phyloP scores from a whole-genome alignment of 2,888 invertebrate genomes.

The Pheosia tremula region DNA sequence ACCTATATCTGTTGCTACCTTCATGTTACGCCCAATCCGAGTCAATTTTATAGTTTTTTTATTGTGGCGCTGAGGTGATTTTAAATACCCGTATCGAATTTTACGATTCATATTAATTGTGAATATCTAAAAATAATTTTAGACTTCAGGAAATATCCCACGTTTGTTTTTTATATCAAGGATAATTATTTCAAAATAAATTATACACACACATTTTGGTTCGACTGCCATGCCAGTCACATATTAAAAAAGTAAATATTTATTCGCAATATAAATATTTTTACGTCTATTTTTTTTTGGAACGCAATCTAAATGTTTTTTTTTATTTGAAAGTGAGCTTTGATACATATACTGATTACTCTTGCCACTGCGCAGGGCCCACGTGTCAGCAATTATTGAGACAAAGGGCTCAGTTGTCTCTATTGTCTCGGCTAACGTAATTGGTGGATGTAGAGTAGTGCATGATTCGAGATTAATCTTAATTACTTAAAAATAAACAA shows the following conservation, averaged over 20 bases:
- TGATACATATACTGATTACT: not conserved
- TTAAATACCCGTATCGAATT: slow-evolving; percentile 35
- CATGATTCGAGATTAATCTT: slow-evolving; percentile 7
- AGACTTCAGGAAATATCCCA: not conserved
- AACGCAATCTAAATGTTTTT: not conserved
- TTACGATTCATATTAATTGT: slow-evolving; percentile 31
- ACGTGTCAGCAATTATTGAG: slow-evolving; percentile 66
- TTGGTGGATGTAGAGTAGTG: slow-evolving; percentile 19
- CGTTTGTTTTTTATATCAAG: not conserved
- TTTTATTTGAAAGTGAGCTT: not conserved
- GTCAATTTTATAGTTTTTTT: slow-evolving; percentile 40
- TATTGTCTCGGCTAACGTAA: slow-evolving; percentile 30
- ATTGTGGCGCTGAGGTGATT: slow-evolving; percentile 30
- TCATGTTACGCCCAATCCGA: slow-evolving; percentile 18
- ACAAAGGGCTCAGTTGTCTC: slow-evolving; percentile 51
- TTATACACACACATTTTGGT: too few species aligned
- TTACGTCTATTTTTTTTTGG: too few species aligned
- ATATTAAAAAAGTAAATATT: too few species aligned
- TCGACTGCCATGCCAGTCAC: too few species aligned
- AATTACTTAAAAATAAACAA: not conserved
- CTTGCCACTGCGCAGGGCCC: slow-evolving; percentile 38
- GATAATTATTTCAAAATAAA: too few species aligned
- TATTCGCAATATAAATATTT: too few species aligned
- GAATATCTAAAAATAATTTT: slow-evolving; percentile 24
- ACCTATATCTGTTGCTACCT: slow-evolving; percentile 38